phyloP scores from a whole-genome alignment of 2,113 vertebrate species.

The Heliornis fulica region DNA sequence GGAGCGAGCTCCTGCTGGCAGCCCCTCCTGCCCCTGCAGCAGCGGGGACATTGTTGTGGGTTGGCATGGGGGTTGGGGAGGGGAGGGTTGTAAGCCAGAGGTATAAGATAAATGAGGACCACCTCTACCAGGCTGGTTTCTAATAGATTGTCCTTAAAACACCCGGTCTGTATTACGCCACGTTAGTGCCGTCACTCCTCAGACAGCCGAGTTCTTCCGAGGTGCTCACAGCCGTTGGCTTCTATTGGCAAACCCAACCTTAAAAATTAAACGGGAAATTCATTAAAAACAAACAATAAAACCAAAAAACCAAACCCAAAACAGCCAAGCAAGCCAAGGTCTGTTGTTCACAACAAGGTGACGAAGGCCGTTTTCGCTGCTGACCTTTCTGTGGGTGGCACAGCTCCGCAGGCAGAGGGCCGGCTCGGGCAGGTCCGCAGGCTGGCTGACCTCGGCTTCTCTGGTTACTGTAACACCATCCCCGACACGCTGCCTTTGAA shows the following conservation, averaged over 20 bases:
- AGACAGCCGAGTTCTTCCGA: no score
- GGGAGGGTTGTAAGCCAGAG: neutral
- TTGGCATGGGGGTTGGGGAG: neutral
- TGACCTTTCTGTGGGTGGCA: neutral
- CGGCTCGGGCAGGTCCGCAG: neutral
- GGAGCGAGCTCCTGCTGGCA: neutral
- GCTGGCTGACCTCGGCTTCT: neutral
- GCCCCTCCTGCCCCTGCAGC: neutral
- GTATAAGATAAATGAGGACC: neutral
- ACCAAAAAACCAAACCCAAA: no score
- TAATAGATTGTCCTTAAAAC: neutral
- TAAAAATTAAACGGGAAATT: neutral
- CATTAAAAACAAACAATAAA: neutral
- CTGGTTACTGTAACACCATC: constrained; percentile 36
- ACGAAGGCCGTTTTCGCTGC: neutral
- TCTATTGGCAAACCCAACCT: neutral
- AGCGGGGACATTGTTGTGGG: neutral
- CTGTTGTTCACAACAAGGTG: neutral
- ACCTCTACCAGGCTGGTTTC: neutral
- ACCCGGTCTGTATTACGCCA: neutral
- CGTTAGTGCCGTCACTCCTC: no score
- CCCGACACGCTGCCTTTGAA: neutral
- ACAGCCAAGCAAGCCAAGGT: no score
- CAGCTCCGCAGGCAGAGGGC: accelerated
- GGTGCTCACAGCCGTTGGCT: neutral